Evolutionary conservation across 2,113 vertebrate genomes (phyloP).

Genomic region (Thomomys bottae): DNA sequence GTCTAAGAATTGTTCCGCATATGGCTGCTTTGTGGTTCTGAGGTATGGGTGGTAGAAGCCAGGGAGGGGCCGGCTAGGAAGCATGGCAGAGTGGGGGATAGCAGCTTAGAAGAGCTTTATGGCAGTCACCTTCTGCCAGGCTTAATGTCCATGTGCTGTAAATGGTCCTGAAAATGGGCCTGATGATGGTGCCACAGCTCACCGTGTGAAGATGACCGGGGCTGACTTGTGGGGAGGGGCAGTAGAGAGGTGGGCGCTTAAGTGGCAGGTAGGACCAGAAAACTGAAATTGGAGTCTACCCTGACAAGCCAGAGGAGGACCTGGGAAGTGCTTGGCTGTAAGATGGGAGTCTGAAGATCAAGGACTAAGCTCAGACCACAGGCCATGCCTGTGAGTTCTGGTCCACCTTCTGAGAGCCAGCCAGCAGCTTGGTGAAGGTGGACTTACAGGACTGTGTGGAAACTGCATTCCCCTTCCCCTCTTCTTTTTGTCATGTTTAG

Average conservation of each 20-base stretch:
- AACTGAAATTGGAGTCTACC: neutral
- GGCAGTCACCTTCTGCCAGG: neutral
- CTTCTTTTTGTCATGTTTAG: neutral
- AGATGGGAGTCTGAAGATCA: neutral
- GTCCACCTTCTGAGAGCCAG: no score
- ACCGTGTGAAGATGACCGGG: neutral
- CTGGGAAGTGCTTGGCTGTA: neutral
- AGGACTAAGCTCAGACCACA: neutral
- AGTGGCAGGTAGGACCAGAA: neutral
- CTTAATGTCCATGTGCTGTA: rapidly evolving
- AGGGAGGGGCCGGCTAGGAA: no score
- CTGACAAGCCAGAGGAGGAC: neutral
- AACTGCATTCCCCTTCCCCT: neutral
- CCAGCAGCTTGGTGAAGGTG: neutral
- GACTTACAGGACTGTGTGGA: neutral
- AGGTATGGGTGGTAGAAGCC: no score
- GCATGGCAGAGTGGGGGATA: neutral
- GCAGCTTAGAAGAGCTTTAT: neutral
- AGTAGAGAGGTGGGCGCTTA: neutral
- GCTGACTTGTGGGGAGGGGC: no score
- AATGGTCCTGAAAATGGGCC: no score
- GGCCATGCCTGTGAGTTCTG: neutral
- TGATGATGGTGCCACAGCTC: neutral
- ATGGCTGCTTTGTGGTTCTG: neutral
- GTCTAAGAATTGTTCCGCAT: neutral